Conservation (phyloP, 2,888 invertebrate genomes). For the Eilema griseolum region DNA sequence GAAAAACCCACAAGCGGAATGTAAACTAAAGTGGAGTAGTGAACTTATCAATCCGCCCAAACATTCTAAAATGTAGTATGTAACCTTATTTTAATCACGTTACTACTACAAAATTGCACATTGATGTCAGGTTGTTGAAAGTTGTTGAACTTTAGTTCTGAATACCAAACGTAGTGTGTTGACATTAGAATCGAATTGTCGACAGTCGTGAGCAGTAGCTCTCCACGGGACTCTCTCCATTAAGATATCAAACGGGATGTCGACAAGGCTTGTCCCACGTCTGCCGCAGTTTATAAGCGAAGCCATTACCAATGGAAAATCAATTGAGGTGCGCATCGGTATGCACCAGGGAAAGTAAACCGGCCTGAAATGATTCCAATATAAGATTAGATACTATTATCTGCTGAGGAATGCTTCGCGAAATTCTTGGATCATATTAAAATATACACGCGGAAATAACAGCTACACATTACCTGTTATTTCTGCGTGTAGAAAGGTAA, state of each 20-base stretch:
- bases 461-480: neutral
- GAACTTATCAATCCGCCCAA: neutral
- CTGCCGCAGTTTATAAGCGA: constrained; percentile 50
- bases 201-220: constrained; percentile 54
- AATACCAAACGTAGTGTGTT: constrained; percentile 42
- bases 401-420: constrained; percentile 29
- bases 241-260: constrained; percentile 59
- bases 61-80: neutral
- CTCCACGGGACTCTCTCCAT: constrained; percentile 48
- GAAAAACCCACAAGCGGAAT: no score
- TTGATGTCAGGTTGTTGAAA: constrained; percentile 32
- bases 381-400: constrained; percentile 47
- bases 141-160: constrained; percentile 46
- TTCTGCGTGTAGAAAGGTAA: neutral
- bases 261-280: constrained; percentile 49
- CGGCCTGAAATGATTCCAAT: constrained; percentile 41
- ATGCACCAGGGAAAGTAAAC: constrained; percentile 56
- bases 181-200: constrained; percentile 52
- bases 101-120: constrained; percentile 11
- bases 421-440: constrained; percentile 14
- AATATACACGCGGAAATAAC: neutral
- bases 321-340: constrained; percentile 54
- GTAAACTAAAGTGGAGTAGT: no score
- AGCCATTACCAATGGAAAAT: constrained; percentile 53
- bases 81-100: neutral